Conservation (phyloP, 2,888 invertebrate species). For the Apamea crenata region DNA sequence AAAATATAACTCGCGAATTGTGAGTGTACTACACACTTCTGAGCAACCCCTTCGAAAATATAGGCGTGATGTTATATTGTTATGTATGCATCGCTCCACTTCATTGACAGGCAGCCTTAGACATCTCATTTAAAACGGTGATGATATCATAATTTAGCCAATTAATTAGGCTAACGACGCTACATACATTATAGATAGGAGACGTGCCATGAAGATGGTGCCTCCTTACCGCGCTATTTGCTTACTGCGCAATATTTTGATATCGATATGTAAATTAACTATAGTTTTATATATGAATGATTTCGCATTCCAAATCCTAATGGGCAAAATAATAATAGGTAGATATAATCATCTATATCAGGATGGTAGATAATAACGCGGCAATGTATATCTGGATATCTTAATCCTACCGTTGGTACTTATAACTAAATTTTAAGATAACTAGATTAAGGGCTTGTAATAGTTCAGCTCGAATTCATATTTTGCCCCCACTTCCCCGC, state of each 20-base stretch:
- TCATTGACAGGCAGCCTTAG: neutral
- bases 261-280: neutral
- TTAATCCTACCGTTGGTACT: neutral
- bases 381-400: neutral
- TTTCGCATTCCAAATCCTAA: neutral
- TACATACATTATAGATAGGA: neutral
- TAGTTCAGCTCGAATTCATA: too few species aligned
- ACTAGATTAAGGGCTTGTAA: slow-evolving; percentile 12
- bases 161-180: neutral
- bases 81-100: neutral
- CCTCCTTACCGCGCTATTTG: neutral
- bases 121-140: neutral
- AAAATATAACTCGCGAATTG: neutral
- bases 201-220: neutral
- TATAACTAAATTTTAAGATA: slow-evolving; percentile 3
- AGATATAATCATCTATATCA: neutral
- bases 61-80: neutral
- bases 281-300: neutral
- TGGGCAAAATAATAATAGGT: neutral
- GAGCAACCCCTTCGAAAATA: neutral
- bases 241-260: neutral
- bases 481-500: too few species aligned
- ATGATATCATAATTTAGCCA: too few species aligned
- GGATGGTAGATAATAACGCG: neutral
- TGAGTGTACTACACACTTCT: neutral